Conservation (phyloP, 2,113 vertebrate genomes). For the Hippopotamus amphibius region DNA sequence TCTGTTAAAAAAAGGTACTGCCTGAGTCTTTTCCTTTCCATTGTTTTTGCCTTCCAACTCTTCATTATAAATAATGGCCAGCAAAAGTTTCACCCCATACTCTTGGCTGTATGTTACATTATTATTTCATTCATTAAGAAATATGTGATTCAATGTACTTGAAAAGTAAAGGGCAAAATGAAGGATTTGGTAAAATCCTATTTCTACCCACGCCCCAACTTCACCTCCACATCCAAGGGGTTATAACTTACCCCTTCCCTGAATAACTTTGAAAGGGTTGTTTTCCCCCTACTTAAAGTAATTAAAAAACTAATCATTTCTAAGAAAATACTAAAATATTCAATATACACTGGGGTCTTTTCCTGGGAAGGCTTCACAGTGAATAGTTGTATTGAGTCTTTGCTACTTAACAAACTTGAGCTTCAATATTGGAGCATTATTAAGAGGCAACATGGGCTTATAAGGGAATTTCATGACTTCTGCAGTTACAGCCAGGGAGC, state of each 20-base stretch:
- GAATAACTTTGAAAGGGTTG: slow-evolving; percentile 38
- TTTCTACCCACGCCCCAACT: not conserved
- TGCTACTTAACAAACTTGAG: slow-evolving; percentile 51
- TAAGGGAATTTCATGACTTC: slow-evolving; percentile 74
- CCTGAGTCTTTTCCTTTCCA: not conserved
- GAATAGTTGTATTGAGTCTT: slow-evolving; percentile 71
- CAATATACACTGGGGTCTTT: slow-evolving; percentile 77
- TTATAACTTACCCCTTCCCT: slow-evolving; percentile 41
- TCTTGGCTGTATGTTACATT: not conserved
- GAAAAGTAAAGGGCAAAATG: slow-evolving; percentile 25
- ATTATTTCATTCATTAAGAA: slow-evolving; percentile 51
- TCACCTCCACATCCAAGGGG: not conserved
- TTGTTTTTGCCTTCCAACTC: not conserved
- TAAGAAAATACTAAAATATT: slow-evolving; percentile 80
- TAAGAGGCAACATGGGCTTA: slow-evolving; percentile 73
- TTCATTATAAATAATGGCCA: not conserved
- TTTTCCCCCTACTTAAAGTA: slow-evolving; percentile 56
- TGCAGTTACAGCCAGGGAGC: not conserved
- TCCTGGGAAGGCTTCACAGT: slow-evolving; percentile 47
- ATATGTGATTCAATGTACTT: not conserved
- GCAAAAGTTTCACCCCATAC: not conserved
- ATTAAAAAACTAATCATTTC: slow-evolving; percentile 81
- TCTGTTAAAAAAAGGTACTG: not conserved
- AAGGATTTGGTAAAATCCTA: slow-evolving; percentile 34
- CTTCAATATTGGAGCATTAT: slow-evolving; percentile 67